These are phyloP conservation scores for Sitophilus oryzae DNA, from an alignment of 1,140 invertebrate species.

Conservation along the genomic window DNA sequence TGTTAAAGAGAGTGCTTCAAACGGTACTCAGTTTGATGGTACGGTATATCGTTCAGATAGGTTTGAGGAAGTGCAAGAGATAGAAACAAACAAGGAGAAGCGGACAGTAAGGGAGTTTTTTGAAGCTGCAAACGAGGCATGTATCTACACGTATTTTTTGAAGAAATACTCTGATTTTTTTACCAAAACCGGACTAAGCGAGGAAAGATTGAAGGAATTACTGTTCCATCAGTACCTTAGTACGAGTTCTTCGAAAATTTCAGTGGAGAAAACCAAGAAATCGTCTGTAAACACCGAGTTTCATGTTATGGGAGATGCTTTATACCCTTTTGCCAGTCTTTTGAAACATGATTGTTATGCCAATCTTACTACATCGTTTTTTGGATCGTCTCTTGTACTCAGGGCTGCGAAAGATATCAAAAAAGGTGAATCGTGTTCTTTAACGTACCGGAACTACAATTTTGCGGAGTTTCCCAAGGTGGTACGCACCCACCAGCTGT, in stretches of 20 bases:
- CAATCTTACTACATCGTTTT: slow-evolving; percentile 11
- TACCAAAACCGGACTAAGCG: slow-evolving; percentile 1
- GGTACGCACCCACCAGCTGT: slow-evolving; percentile 16
- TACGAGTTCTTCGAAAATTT: slow-evolving; percentile 10
- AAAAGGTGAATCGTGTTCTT: slow-evolving; percentile 12
- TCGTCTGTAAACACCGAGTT: slow-evolving; percentile 16
- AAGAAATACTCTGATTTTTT: slow-evolving; percentile 22
- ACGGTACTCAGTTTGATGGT: slow-evolving; percentile 10
- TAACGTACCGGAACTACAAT: slow-evolving; percentile 18
- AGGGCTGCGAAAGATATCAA: slow-evolving; percentile 14
- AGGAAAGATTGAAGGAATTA: slow-evolving; percentile 15
- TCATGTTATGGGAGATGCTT: slow-evolving; percentile 16
- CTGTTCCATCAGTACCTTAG: slow-evolving; percentile 20
- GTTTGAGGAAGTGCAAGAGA: slow-evolving; percentile 18
- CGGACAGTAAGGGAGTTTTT: slow-evolving; percentile 17
- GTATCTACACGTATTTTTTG: slow-evolving; percentile 14
- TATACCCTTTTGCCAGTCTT: slow-evolving; percentile 17
- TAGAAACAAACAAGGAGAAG: slow-evolving; percentile 20
- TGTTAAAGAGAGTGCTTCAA: slow-evolving; percentile 8
- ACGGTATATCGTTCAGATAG: slow-evolving; percentile 14
- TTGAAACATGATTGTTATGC: slow-evolving; percentile 19
- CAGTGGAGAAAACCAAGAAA: slow-evolving; percentile 18
- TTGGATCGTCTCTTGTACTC: slow-evolving; percentile 8
- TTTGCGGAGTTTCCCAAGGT: slow-evolving; percentile 23
- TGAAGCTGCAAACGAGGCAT: slow-evolving; percentile 20